These are phyloP conservation scores for Platichthys flesus DNA, from an alignment of 2,113 vertebrate species.

Conservation along the genomic window DNA sequence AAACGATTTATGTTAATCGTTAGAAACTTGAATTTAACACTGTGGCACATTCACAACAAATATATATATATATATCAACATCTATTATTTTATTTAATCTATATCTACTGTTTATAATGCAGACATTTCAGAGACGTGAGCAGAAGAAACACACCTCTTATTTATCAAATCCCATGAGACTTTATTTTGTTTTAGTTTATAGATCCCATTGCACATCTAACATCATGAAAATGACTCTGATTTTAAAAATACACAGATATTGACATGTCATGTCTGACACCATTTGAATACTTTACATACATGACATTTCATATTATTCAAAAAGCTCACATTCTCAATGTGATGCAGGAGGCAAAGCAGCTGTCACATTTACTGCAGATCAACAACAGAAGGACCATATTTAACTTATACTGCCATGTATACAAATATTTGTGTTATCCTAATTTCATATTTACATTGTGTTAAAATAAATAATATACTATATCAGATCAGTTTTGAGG, in stretches of 20 bases:
- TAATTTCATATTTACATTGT: conserved; percentile 64
- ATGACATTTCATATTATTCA: conserved; percentile 48
- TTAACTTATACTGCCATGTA: conserved; percentile 44
- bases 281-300: conserved; percentile 40
- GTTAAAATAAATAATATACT: conserved; percentile 33
- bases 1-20: no score
- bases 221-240: conserved; percentile 59
- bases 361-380: conserved; percentile 40
- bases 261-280: conserved; percentile 52
- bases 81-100: no score
- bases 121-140: not conserved
- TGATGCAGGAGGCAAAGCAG: conserved; percentile 60
- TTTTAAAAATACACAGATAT: conserved; percentile 69
- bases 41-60: no score
- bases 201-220: conserved; percentile 61
- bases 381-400: conserved; percentile 46
- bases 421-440: conserved; percentile 66
- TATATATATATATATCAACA: no score
- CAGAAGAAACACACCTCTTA: conserved; percentile 6
- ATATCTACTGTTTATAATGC: not conserved
- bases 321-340: conserved; percentile 68
- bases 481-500: conserved; percentile 10
- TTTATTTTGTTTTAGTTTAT: conserved; percentile 71
- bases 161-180: conserved; percentile 54
- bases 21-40: no score